phyloP scores from a whole-genome alignment of 2,888 invertebrate genomes.

The Leucoptera coffeella region DNA sequence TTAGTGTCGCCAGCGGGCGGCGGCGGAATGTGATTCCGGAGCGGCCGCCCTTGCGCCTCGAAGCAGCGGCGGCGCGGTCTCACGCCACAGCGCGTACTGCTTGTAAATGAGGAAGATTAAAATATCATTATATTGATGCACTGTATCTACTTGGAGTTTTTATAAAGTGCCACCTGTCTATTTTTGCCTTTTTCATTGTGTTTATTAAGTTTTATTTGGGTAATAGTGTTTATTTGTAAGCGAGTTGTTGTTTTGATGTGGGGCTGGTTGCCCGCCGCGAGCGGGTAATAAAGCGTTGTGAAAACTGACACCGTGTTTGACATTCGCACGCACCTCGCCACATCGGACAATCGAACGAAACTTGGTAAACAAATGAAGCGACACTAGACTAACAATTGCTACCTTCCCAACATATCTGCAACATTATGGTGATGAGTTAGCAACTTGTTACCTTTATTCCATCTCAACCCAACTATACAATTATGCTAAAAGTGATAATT shows the following conservation, averaged over 20 bases:
- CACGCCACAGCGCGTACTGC: too few species aligned
- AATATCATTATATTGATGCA: slow-evolving; percentile 73
- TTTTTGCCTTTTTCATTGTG: slow-evolving; percentile 21
- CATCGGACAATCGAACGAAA: too few species aligned
- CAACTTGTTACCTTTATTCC: too few species aligned
- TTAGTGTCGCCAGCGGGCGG: slow-evolving; percentile 16
- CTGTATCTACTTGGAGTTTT: slow-evolving; percentile 53
- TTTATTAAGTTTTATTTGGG: slow-evolving; percentile 44
- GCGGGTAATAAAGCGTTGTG: slow-evolving; percentile 48
- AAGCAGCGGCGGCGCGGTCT: slow-evolving; percentile 18
- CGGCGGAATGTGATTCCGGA: slow-evolving; percentile 44
- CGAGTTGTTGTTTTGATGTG: slow-evolving; percentile 46
- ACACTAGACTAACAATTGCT: too few species aligned
- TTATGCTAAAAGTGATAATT: too few species aligned
- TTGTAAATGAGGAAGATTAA: slow-evolving; percentile 74
- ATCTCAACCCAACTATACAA: too few species aligned
- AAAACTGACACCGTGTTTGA: too few species aligned
- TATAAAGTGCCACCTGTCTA: slow-evolving; percentile 45
- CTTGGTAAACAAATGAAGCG: too few species aligned
- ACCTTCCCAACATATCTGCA: too few species aligned
- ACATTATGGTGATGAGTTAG: too few species aligned
- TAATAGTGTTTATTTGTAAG: slow-evolving; percentile 47
- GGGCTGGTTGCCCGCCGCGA: too few species aligned
- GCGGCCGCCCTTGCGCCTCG: slow-evolving; percentile 24
- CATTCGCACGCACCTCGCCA: too few species aligned